phyloP scores from a whole-genome alignment of 2,113 vertebrate genomes.

The Sander lucioperca region DNA sequence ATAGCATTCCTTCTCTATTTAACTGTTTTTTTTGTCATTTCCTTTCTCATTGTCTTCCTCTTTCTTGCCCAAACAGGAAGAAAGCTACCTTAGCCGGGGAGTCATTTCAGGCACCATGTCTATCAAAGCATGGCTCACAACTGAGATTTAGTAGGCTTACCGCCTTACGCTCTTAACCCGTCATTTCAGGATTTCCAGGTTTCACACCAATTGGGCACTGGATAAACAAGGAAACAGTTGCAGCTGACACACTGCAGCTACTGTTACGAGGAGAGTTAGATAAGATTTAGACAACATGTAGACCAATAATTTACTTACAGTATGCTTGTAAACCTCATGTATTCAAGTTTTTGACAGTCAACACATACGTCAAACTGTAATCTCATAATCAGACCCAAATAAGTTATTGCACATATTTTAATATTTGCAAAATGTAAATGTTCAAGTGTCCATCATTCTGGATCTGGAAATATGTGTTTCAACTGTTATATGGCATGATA shows the following conservation, averaged over 20 bases:
- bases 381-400: neutral
- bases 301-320: neutral
- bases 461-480: neutral
- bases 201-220: slow-evolving; percentile 50
- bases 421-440: neutral
- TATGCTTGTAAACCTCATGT: neutral
- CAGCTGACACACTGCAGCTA: slow-evolving; percentile 9
- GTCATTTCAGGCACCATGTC: slow-evolving; percentile 57
- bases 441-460: neutral
- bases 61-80: slow-evolving; percentile 52
- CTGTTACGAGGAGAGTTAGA: neutral
- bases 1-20: neutral
- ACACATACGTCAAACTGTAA: neutral
- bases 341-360: neutral
- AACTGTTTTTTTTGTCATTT: slow-evolving; percentile 8
- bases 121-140: slow-evolving; percentile 68
- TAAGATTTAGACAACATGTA: slow-evolving; percentile 3
- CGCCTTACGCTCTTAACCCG: slow-evolving; percentile 39
- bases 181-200: slow-evolving; percentile 63
- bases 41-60: neutral
- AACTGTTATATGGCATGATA: neutral
- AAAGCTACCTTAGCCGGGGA: slow-evolving; percentile 34
- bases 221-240: slow-evolving; percentile 54
- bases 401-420: neutral
- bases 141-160: slow-evolving; percentile 62